Evolutionary conservation across 2,888 invertebrate species (phyloP).

Genomic region (Rhorus exstirpatorius): DNA sequence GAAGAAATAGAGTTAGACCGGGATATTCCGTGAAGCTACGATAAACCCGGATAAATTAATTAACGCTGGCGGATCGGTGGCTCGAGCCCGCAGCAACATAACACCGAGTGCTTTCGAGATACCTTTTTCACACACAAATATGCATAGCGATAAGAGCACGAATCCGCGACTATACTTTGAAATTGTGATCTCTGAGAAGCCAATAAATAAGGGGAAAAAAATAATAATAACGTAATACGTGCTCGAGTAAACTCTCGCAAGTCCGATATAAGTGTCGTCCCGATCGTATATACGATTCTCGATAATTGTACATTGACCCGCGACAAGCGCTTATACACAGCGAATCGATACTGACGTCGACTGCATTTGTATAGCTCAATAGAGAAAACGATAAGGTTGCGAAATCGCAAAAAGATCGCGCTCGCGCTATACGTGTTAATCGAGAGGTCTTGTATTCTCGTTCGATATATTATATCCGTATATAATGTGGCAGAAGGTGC

Average conservation of each 20-base stretch:
- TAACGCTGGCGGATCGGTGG: constrained; percentile 56
- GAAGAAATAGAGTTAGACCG: constrained; percentile 65
- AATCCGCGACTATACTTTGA: constrained; percentile 48
- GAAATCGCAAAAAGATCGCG: constrained; percentile 63
- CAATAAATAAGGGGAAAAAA: neutral
- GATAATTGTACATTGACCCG: constrained; percentile 68
- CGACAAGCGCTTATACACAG: neutral
- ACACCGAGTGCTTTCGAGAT: constrained; percentile 35
- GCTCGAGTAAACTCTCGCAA: constrained; percentile 31
- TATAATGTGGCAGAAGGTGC: constrained; percentile 43
- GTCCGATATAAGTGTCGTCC: constrained; percentile 60
- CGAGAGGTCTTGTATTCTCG: constrained; percentile 32
- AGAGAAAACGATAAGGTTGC: constrained; percentile 57
- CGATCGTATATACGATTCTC: constrained; percentile 48
- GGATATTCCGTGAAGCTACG: constrained; percentile 61
- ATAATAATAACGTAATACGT: constrained; percentile 1
- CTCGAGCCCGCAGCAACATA: constrained; percentile 32
- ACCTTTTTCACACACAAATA: neutral
- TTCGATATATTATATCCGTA: constrained; percentile 15
- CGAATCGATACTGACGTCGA: constrained; percentile 42
- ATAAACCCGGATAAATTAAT: constrained; percentile 69
- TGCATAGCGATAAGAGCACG: constrained; percentile 32
- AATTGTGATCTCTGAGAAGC: constrained; percentile 48
- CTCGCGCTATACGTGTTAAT: constrained; percentile 42
- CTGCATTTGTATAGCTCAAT: constrained; percentile 16